Base-by-base conservation (phyloP, 2,113 vertebrate genomes). In the Morone chrysops region DNA sequence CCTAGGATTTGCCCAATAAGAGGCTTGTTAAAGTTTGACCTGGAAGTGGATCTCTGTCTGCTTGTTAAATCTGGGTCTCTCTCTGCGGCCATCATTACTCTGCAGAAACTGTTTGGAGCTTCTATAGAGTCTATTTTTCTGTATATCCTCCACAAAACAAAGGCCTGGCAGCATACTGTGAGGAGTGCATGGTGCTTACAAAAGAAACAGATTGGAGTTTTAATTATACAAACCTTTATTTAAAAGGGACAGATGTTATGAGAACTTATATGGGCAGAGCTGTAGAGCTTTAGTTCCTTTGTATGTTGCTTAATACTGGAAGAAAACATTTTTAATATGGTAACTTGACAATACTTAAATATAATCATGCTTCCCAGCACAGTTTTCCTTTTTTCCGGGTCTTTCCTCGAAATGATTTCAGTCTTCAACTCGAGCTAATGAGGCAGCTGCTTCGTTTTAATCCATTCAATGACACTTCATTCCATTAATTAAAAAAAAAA, bases 21-120 rank as follows among this genome's bases (percentile, higher is more conserved):
- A 74, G 66, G 41, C 90, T 92, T 85, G 90, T 93, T 93, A 92
- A 63, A 86, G 69, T 83, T 66, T 83, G 80, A 87, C 89, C 88
- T 85, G 66, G 66, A 80, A 87, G 84, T 84, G 69, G 45, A 84
- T 80, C 76, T 74, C 45, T 81, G 43, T 81, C 50, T 77, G 72
- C 89, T 90, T 75, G 84, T 87, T 91, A 87, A 69, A 70, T 70
- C 59, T 70, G 25, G 16, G 41, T 36, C 63, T 75, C 47, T 53
- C 62, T 83, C 48, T 3, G 67, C 2, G 8, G 84, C 50, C 82
- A 87, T 93, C 89, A 87, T 93, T 92, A 90, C 84, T 66, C 22
- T 14, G 38, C 53, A 8, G 63, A 70, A 79, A 67, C 53, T 22
- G 54, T 75, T 83, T 45, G 72, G 67, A 51, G 22, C 57, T 16